These are phyloP conservation scores for Vespertilio murinus DNA, from an alignment of 2,797 vertebrate genomes.

Conservation along the genomic window DNA sequence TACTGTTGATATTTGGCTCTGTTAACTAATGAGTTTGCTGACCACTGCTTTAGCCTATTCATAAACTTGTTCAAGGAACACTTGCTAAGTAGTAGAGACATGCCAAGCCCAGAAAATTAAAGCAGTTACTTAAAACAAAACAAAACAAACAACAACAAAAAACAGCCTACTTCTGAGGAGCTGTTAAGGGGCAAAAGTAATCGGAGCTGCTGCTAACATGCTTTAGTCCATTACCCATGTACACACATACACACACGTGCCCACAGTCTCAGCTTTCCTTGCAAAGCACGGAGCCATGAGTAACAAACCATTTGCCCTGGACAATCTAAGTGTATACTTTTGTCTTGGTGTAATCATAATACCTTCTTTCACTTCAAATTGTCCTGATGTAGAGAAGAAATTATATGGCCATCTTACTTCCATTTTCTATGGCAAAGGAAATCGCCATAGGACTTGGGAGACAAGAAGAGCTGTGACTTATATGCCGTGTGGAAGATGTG, in stretches of 20 bases:
- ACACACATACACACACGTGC: not conserved
- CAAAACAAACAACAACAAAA: not conserved
- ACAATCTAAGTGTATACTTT: not conserved
- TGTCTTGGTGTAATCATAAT: not conserved
- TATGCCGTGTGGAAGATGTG: not conserved
- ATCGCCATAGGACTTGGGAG: not conserved
- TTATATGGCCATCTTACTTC: not conserved
- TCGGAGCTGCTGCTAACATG: not conserved
- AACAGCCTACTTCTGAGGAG: not conserved
- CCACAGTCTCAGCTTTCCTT: not conserved
- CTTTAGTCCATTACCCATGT: not conserved
- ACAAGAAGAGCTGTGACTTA: not conserved
- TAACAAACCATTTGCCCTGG: not conserved
- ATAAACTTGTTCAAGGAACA: not conserved
- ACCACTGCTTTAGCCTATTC: not conserved
- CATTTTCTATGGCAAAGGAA: not conserved
- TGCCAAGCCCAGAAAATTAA: not conserved
- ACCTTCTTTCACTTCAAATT: constrained; percentile 6
- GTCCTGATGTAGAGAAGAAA: not conserved
- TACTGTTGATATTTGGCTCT: too few species aligned
- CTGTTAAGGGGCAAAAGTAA: not conserved
- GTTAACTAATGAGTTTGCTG: too few species aligned
- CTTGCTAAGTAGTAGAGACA: not conserved
- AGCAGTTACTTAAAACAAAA: not conserved
- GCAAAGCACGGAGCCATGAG: not conserved